phyloP scores from a whole-genome alignment of 1,140 invertebrate species.

The Achatina immaculata region DNA sequence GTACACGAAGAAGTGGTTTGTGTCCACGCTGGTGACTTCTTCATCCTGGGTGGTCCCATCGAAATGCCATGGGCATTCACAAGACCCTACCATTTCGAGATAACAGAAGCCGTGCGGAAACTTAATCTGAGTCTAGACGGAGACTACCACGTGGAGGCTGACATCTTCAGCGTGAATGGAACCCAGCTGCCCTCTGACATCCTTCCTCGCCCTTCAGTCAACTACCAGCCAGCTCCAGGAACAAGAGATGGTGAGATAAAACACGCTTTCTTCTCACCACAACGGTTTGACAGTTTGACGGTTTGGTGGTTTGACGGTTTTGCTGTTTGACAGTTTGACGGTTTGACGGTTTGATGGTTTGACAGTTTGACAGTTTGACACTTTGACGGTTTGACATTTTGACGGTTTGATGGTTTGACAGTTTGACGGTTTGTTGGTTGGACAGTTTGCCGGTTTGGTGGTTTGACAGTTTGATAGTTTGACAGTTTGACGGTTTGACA shows the following conservation, averaged over 20 bases:
- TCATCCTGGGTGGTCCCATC: conserved; percentile 39
- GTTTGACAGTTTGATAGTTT: too few species aligned
- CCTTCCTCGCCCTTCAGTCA: conserved; percentile 34
- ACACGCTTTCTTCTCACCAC: too few species aligned
- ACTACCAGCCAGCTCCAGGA: conserved; percentile 32
- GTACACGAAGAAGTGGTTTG: not conserved
- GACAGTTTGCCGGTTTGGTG: too few species aligned
- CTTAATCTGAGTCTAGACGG: conserved; percentile 22
- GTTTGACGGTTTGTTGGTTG: too few species aligned
- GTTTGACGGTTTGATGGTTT: too few species aligned
- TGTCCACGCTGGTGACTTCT: conserved; percentile 39
- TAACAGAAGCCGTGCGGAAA: conserved; percentile 36
- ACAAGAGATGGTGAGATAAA: conserved; percentile 44
- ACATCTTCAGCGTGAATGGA: conserved; percentile 45
- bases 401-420: too few species aligned
- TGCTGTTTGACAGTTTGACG: too few species aligned
- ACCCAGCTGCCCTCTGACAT: conserved; percentile 25
- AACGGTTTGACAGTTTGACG: too few species aligned
- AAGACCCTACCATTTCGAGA: conserved; percentile 43
- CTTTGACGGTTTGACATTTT: too few species aligned
- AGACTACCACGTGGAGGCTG: conserved; percentile 39
- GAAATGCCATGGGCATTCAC: conserved; percentile 44
- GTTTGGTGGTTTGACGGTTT: too few species aligned
- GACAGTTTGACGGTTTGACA: too few species aligned
- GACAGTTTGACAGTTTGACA: too few species aligned